These are phyloP conservation scores for Eospalax fontanierii DNA, from an alignment of 2,797 vertebrate species.

Conservation along the genomic window DNA sequence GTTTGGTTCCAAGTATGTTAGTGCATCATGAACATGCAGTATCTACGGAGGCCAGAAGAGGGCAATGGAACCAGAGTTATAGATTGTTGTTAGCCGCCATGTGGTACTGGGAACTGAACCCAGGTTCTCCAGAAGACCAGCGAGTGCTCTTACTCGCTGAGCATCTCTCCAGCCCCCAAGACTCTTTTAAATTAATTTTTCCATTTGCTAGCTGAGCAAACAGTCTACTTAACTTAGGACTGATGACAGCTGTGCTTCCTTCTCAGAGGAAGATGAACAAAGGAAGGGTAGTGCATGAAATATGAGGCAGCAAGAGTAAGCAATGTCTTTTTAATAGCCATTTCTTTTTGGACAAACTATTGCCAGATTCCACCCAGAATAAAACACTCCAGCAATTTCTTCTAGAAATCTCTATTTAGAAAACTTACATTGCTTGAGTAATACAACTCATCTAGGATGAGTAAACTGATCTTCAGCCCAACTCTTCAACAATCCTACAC, in stretches of 20 bases:
- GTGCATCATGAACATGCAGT: too few species aligned
- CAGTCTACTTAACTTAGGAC: slow-evolving; percentile 53
- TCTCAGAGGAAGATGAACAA: slow-evolving; percentile 37
- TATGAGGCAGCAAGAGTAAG: neutral
- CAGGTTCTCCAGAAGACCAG: too few species aligned
- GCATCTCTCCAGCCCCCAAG: neutral
- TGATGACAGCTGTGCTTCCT: slow-evolving; percentile 33
- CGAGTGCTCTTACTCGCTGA: too few species aligned
- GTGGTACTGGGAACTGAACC: too few species aligned
- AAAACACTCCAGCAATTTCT: neutral
- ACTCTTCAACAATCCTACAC: neutral
- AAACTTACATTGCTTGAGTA: slow-evolving; percentile 16
- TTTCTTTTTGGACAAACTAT: neutral
- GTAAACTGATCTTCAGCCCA: neutral
- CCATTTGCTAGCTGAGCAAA: slow-evolving; percentile 51
- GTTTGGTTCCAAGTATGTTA: too few species aligned
- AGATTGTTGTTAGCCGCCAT: too few species aligned
- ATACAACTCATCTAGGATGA: neutral
- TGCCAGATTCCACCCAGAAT: neutral
- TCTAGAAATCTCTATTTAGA: slow-evolving; percentile 51
- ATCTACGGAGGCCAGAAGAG: too few species aligned
- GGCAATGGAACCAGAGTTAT: too few species aligned
- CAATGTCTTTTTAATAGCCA: neutral
- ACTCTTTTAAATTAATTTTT: slow-evolving; percentile 58
- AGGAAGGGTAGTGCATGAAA: neutral